Conservation (phyloP, 2,888 invertebrate genomes). For the Silvanus unidentatus region DNA sequence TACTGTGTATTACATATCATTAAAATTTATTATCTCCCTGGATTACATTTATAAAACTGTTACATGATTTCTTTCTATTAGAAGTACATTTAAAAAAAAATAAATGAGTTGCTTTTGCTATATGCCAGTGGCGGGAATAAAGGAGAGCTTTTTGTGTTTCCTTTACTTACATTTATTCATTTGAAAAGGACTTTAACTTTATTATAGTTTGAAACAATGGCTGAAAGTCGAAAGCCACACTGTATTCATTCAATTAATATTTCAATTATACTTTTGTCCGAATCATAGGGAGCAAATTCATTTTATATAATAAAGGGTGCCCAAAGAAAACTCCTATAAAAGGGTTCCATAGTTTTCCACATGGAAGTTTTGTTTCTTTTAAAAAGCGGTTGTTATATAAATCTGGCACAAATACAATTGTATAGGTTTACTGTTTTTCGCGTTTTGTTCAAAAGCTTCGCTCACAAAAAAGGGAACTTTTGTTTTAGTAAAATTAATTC, state of each 20-base stretch:
- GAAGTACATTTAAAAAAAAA: no score
- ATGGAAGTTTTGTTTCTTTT: conserved; percentile 34
- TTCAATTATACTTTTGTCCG: conserved; percentile 41
- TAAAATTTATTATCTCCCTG: no score
- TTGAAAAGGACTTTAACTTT: neutral
- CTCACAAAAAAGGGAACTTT: conserved; percentile 13
- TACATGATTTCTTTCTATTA: no score
- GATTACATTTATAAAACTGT: no score
- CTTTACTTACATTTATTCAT: no score
- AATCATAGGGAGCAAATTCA: neutral
- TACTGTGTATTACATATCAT: no score
- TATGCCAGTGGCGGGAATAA: no score
- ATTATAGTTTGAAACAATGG: conserved; percentile 25
- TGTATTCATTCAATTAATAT: conserved; percentile 45
- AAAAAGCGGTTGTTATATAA: conserved; percentile 32
- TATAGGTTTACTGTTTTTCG: conserved; percentile 21
- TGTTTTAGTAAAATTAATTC: conserved; percentile 21
- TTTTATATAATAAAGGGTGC: conserved; percentile 32
- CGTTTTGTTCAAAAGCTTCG: conserved; percentile 18
- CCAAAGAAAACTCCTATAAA: conserved; percentile 34
- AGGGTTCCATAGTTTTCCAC: conserved; percentile 36
- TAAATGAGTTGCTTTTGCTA: no score
- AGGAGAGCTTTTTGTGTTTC: no score
- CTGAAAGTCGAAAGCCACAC: conserved; percentile 41
- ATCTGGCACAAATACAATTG: conserved; percentile 19